These are phyloP conservation scores for Crepidodera aurea DNA, from an alignment of 2,888 invertebrate genomes.

Conservation along the genomic window DNA sequence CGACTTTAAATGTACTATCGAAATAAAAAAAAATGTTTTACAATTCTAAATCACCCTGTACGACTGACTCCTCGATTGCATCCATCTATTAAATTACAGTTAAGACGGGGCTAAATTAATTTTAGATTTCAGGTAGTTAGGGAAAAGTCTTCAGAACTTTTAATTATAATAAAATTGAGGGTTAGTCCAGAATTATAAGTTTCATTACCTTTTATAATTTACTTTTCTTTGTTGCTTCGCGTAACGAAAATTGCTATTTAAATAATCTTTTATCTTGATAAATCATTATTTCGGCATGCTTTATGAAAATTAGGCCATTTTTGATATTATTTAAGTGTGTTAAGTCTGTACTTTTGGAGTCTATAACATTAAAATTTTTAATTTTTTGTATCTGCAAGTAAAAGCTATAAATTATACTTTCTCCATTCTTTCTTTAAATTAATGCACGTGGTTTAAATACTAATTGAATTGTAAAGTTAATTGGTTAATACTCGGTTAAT, in stretches of 20 bases:
- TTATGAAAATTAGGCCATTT: no score
- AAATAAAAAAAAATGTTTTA: no score
- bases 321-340: no score
- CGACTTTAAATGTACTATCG: no score
- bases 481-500: no score
- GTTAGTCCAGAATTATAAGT: slow-evolving; percentile 28
- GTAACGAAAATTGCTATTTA: neutral
- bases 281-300: neutral
- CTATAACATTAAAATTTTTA: no score
- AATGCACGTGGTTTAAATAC: no score
- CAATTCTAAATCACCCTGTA: neutral
- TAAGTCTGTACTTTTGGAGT: no score
- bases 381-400: no score
- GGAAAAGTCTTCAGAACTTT: slow-evolving; percentile 51
- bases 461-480: no score
- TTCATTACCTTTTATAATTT: slow-evolving; percentile 48
- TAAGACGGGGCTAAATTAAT: slow-evolving; percentile 55
- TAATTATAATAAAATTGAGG: slow-evolving; percentile 53
- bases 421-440: no score
- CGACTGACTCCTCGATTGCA: slow-evolving; percentile 47
- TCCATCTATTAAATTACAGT: slow-evolving; percentile 54
- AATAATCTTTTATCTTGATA: neutral
- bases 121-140: slow-evolving; percentile 55
- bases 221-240: slow-evolving; percentile 34
- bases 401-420: no score